Evolutionary conservation across 2,797 vertebrate species (phyloP).

Genomic region (Champsocephalus esox): DNA sequence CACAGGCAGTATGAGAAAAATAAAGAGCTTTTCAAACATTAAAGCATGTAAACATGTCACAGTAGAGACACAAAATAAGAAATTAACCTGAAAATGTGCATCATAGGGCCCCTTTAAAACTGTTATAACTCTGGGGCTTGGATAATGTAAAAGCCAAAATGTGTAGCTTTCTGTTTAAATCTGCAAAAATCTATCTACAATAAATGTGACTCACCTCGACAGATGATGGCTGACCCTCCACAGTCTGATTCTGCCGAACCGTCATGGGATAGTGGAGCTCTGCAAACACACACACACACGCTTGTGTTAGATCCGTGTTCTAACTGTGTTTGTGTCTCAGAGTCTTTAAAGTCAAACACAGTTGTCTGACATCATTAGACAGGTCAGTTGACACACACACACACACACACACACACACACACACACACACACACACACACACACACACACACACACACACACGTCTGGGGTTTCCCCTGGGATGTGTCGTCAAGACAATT

Average conservation of each 20-base stretch:
- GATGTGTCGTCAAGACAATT: conserved; percentile 73
- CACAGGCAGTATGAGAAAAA: no score
- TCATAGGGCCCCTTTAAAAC: no score
- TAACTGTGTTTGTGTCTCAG: background rate
- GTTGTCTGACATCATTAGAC: conserved; percentile 44
- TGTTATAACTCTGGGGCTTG: background rate
- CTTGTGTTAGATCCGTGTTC: conserved; percentile 26
- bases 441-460: conserved; percentile 13
- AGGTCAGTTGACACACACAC: conserved; percentile 48
- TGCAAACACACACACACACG: conserved; percentile 51
- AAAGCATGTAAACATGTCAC: no score
- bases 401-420: conserved; percentile 7
- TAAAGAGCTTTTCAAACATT: no score
- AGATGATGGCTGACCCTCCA: conserved; percentile 72
- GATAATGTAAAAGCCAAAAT: background rate
- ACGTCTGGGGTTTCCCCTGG: conserved; percentile 66
- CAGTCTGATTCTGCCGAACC: conserved; percentile 67
- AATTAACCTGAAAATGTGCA: no score
- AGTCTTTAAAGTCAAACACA: background rate
- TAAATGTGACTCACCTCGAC: conserved; percentile 67
- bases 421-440: conserved; percentile 22
- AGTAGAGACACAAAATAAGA: no score
- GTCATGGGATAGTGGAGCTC: conserved; percentile 80
- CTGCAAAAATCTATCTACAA: no score
- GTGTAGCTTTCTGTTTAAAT: background rate